Base-by-base conservation (phyloP, 2,797 vertebrate genomes). In the Pseudocheirus occidentalis region DNA sequence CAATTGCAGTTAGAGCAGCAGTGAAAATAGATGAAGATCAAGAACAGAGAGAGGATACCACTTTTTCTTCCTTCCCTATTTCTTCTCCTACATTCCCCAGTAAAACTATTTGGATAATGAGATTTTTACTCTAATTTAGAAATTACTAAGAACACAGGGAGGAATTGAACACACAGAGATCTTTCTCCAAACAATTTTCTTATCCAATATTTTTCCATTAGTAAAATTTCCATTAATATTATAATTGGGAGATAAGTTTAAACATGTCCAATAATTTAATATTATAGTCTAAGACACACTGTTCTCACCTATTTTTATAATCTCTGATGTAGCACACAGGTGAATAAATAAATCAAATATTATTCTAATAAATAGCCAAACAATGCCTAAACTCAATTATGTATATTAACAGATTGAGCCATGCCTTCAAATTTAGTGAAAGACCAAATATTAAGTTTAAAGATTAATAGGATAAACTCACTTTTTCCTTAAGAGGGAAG, bases 261-360 rank as follows among this genome's bases (percentile, higher is more conserved):
- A 94, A 81, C 28, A 27, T 46, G 81, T 50, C 93, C 62, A 57
- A 6, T 81, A 95, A 54, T 90, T 55, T 56, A 56, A 54, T 52
- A 91, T 50, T 73, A 95, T 95, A 21, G 18, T 87, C 21, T 24
- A 73, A 95, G 90, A 91, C 91, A 56, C 13, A 1, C 28, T 13
- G 52, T 57, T 31, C 92, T 94, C 94, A 97, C 58, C 93, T 91
- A 24, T 81, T 90, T 55, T 94, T 91, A 96, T 93, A 96, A 93
- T 95, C 16, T 90, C 92, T 28, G 0, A 21, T 93, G 93, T 57
- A 91, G 93, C 55, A 57, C 73, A 95, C 0, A 50, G 90, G 12
- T 94, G 11, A 92, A 57, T 95, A 94, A 96, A 87, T 16, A 91
- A 95, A 90, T 94, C 95, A 97, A 94, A 95, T 95, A 96, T 96